Evolutionary conservation across 2,888 invertebrate species (phyloP), one percentile per base, ranked within the genome.

Genomic region (Caenorhabditis drosophilae): DNA sequence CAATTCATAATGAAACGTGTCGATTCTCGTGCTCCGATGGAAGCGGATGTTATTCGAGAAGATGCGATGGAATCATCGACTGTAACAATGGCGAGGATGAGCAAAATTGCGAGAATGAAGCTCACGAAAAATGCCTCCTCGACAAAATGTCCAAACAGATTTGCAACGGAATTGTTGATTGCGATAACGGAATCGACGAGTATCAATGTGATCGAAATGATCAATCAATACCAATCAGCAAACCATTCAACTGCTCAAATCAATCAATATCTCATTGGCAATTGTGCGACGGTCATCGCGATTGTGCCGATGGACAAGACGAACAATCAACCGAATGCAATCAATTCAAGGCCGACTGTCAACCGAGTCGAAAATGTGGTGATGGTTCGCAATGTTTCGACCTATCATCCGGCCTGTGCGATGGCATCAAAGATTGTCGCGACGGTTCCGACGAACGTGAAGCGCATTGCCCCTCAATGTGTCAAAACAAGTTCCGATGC

Each of bases 381-480:
- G 44, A 55, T 26, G 31, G 34, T 4, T 48, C 51, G n/a, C 57
- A 63, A 46, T 56, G 53, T 31, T 11, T 53, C 12, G 56, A 56
- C 27, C 20, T 63, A 11, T 40, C 44, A 1, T 47, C 46, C 6
- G 47, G 36, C 7, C 4, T 47, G 6, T 90, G 90, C 81, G 88
- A 89, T 75, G 84, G 83, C 41, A 85, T 86, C 55, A 84, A 85
- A 15, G 87, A 88, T 73, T 88, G 88, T 73, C 77, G 78, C 7
- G 89, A 89, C 81, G 88, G 86, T 9, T 88, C 87, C 44, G 89
- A 89, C 81, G 89, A 89, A 84, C 87, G 88, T 75, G 85, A 85
- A 66, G 38, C 12, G 3, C 51, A 66, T 36, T 58, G 60, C 41
- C 18, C 15, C 6, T 46, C 44, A 1, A 56, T 52, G 67, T 62